A percentile compares a stretch with the other conserved stretches of the same genome.
Conservation (phyloP, 2,888 invertebrate genomes). For the Caenorhabditis wallacei region DNA sequence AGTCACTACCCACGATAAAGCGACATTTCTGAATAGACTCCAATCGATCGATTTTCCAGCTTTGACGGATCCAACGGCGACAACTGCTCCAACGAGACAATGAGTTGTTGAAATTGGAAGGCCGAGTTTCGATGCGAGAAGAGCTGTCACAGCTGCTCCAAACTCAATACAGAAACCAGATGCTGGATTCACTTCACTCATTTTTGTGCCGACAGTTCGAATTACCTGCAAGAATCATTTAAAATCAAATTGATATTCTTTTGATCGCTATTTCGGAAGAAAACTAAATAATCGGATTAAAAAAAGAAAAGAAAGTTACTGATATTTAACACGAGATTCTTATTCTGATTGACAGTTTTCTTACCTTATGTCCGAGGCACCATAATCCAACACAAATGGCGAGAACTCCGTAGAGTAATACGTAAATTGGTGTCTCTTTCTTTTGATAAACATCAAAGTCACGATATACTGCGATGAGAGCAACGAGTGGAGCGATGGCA, state of each 20-base stretch:
- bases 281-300: conserved; percentile 14
- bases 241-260: conserved; percentile 34
- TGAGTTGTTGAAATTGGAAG: conserved; percentile 98
- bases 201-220: conserved; percentile 95
- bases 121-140: conserved; percentile 96
- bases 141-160: conserved; percentile 95
- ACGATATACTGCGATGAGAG: conserved; percentile 93
- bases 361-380: conserved; percentile 91
- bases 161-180: conserved; percentile 97
- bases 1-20: conserved; percentile 97
- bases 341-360: conserved; percentile 21
- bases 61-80: conserved; percentile 93
- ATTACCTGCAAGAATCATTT: conserved; percentile 88
- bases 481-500: conserved; percentile 97
- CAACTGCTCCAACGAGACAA: conserved; percentile 98
- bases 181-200: conserved; percentile 96
- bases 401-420: conserved; percentile 93
- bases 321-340: neutral
- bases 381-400: conserved; percentile 96
- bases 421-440: conserved; percentile 91
- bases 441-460: conserved; percentile 89
- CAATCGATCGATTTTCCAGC: conserved; percentile 86
- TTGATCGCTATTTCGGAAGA: conserved; percentile 16
- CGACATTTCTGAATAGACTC: conserved; percentile 89
- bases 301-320: neutral